A percentile compares a stretch with the other conserved stretches of the same genome.
Evolutionary conservation across 2,888 invertebrate genomes (phyloP).

Genomic region (Rhingia rostrata): DNA sequence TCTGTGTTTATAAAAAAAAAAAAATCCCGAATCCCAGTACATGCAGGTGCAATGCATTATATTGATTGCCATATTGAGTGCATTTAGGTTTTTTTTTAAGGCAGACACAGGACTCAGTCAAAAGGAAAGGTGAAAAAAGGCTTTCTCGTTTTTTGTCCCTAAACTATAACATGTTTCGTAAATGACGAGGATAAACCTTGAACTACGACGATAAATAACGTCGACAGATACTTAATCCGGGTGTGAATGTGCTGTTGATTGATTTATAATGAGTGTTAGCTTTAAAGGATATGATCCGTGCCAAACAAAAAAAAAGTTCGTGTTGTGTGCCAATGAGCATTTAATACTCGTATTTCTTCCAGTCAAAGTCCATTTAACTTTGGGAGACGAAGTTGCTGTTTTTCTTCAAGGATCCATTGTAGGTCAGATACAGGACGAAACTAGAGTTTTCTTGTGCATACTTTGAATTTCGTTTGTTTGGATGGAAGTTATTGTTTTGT

Average conservation of each 20-base stretch:
- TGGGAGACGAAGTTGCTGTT: not conserved
- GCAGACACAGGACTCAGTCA: not conserved
- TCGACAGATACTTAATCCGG: slow-evolving; percentile 27
- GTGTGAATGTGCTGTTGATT: slow-evolving; percentile 33
- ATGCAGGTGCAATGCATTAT: slow-evolving; percentile 32
- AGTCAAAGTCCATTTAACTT: slow-evolving; percentile 13
- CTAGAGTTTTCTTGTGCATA: slow-evolving; percentile 19
- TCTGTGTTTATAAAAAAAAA: not conserved
- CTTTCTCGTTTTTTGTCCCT: not conserved
- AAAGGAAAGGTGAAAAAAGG: not conserved
- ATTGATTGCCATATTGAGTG: slow-evolving; percentile 26
- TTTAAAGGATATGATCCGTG: slow-evolving; percentile 13
- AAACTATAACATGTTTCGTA: slow-evolving; percentile 3
- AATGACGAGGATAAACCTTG: slow-evolving; percentile 28
- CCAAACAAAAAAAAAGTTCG: not conserved
- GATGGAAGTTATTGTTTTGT: not conserved
- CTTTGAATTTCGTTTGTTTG: not conserved
- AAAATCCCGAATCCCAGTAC: slow-evolving; percentile 14
- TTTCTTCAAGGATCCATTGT: not conserved
- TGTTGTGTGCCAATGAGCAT: slow-evolving; percentile 1
- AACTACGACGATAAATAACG: slow-evolving; percentile 32
- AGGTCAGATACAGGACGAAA: not conserved
- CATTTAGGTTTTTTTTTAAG: not conserved
- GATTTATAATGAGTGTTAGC: slow-evolving; percentile 39
- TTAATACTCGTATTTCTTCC: not conserved